Conservation (phyloP, 2,888 invertebrate species). For the Sycophila texana region DNA sequence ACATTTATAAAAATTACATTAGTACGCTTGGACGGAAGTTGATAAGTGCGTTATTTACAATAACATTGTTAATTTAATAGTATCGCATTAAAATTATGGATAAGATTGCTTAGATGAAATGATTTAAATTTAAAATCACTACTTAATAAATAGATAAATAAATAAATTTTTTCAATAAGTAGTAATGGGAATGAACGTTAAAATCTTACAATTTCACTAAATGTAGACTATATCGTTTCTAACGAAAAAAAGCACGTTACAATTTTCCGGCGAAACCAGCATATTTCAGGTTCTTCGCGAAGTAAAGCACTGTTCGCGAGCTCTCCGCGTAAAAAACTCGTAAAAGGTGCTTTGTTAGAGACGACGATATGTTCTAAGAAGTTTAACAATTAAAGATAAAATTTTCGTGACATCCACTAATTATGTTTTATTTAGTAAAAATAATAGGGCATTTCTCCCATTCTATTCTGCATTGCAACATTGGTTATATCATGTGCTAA, state of each 20-base stretch:
- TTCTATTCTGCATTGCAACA: neutral
- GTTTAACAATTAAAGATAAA: no score
- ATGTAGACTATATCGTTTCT: no score
- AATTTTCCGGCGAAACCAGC: no score
- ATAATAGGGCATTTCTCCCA: no score
- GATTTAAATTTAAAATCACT: neutral
- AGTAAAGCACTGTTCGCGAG: no score
- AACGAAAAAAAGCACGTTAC: no score
- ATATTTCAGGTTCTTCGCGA: no score
- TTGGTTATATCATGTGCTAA: slow-evolving; percentile 3
- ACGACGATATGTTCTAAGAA: no score
- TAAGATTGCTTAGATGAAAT: neutral
- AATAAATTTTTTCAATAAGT: neutral
- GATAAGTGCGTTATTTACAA: neutral
- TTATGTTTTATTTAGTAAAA: no score
- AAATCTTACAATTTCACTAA: neutral
- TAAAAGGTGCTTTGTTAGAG: no score
- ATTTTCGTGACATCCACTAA: no score
- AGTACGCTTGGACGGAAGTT: slow-evolving; percentile 10
- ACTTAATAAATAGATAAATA: slow-evolving; percentile 9
- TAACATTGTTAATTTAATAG: neutral
- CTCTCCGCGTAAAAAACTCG: no score
- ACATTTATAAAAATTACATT: neutral
- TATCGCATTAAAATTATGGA: neutral
- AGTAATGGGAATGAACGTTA: neutral